phyloP scores from a whole-genome alignment of 2,888 invertebrate species.

The Iselma pallidipennis region DNA sequence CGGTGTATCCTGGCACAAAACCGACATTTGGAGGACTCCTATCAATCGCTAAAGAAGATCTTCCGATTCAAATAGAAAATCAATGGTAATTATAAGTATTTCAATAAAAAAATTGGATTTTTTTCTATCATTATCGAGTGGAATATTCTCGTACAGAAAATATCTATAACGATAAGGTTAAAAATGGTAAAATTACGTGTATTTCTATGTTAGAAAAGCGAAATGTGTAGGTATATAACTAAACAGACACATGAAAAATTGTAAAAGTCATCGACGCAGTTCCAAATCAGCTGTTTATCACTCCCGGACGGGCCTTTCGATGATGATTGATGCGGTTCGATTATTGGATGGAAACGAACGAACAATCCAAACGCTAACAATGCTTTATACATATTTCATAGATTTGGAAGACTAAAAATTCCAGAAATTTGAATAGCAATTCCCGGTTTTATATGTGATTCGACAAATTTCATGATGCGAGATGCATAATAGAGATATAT shows the following conservation, averaged over 20 bases:
- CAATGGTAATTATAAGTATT: too few species aligned
- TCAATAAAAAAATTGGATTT: too few species aligned
- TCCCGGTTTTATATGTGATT: constrained; percentile 44
- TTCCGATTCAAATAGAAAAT: too few species aligned
- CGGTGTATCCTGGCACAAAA: constrained; percentile 48
- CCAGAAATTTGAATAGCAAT: constrained; percentile 42
- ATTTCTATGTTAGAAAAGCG: too few species aligned
- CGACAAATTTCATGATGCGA: constrained; percentile 44
- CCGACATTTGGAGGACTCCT: constrained; percentile 22
- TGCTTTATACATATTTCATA: constrained; percentile 43
- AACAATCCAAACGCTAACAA: constrained; percentile 36
- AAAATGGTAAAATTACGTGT: too few species aligned
- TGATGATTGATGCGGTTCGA: constrained; percentile 43
- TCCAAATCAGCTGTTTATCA: constrained; percentile 38
- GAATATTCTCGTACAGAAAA: too few species aligned
- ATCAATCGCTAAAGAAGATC: background rate
- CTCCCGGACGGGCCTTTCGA: constrained; percentile 15
- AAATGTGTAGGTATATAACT: background rate
- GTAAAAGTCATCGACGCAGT: background rate
- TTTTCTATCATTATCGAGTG: too few species aligned
- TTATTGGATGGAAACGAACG: constrained; percentile 38
- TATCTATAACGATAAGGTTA: too few species aligned
- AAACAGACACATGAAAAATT: background rate
- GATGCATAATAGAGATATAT: constrained; percentile 45
- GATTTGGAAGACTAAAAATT: constrained; percentile 33